Evolutionary conservation across 2,888 invertebrate genomes (phyloP), one percentile per base, ranked within the genome.

Genomic region (Fabriciana adippe): DNA sequence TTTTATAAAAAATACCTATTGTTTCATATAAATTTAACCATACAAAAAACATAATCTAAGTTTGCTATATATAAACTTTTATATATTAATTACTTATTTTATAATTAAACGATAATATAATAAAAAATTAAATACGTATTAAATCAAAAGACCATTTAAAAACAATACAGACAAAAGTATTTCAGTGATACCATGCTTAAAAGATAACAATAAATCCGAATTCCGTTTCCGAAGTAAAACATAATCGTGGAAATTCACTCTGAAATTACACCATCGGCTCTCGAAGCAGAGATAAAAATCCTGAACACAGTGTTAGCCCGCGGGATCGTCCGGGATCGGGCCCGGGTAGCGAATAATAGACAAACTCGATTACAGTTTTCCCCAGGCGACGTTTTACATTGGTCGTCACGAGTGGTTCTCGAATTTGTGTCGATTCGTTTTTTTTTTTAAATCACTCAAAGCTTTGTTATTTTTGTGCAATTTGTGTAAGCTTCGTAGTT

Each of bases 331-430:
- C 59, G 59, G 65, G 59, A 54, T 59, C 48, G 81, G 75, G 73
- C 78, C 26, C 77, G 84, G 82, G 84, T 83, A 78, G 82, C 79
- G 76, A 75, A 81, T 41, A 41, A 41, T 86, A 87, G 86, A 84
- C 86, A 84, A 87, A 89, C 84, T 83, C 86, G 86, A 88, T 89
- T 89, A 88, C 84, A 85, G 83, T 85, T 87, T 85, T 88, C 88
- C 87, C 86, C 79, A 72, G 83, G 81, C 83, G 85, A 80, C 82
- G 78, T 80, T 82, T 81, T 76, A 79, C 82, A 82, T 83, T 85
- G 82, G 84, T 82, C 75, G 69, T 63, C 79, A 83, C 83, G 80
- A 77, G 69, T 73, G 73, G 74, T 74, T 76, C 76, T 82, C 81
- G 80, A 82, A 66, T 56, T 71, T 55, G 59, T 63, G 55, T 56